Conservation (phyloP, 2,113 vertebrate species). For the Acanthisitta chloris region DNA sequence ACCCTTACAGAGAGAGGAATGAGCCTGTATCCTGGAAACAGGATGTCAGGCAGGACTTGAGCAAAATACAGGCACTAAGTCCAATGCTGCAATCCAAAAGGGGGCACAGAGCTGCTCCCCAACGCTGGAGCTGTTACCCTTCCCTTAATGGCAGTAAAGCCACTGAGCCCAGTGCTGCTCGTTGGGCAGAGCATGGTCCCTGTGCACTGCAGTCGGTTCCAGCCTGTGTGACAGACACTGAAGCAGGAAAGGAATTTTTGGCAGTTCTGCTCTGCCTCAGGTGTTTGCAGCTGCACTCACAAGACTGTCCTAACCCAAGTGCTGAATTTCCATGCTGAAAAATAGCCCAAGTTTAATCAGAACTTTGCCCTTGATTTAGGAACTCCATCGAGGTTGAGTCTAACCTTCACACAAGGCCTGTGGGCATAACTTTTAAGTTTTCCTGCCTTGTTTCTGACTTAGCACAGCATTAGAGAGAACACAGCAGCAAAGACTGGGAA, state of each 20-base stretch:
- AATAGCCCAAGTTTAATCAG: neutral
- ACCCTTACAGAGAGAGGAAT: neutral
- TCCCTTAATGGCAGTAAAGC: neutral
- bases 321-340: neutral
- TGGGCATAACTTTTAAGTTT: neutral
- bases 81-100: neutral
- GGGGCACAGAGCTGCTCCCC: neutral
- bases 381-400: neutral
- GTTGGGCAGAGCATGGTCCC: neutral
- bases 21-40: neutral
- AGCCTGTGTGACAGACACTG: neutral
- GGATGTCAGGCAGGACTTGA: neutral
- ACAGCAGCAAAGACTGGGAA: neutral
- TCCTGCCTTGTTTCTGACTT: neutral
- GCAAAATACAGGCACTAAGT: fast-evolving
- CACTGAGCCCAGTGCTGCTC: neutral
- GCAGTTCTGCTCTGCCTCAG: neutral
- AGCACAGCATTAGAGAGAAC: neutral
- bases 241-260: neutral
- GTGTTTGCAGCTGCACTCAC: neutral
- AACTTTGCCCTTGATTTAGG: neutral
- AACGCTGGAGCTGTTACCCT: fast-evolving
- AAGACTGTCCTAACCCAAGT: neutral
- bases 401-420: neutral
- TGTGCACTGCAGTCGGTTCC: fast-evolving